Percentiles rank a stretch among this genome's conserved stretches.
These are phyloP conservation scores for Microtus montanus DNA, from an alignment of 2,113 vertebrate genomes.

Conservation along the genomic window DNA sequence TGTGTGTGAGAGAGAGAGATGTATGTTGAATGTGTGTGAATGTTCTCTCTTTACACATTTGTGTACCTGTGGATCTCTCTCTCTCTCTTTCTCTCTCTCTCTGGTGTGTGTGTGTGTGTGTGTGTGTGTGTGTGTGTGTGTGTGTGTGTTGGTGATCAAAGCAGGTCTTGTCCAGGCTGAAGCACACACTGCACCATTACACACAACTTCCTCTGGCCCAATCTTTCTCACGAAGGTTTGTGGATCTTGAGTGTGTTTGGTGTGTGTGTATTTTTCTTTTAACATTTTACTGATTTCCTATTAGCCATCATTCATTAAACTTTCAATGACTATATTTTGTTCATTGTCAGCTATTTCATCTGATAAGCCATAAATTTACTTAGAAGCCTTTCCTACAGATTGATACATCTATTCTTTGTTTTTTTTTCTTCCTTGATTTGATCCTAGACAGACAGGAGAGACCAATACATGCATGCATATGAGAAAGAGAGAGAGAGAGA, in stretches of 20 bases:
- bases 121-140: not conserved
- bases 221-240: not conserved
- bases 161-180: not conserved
- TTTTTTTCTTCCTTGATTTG: constrained; percentile 32
- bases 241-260: not conserved
- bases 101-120: not conserved
- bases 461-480: not conserved
- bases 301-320: constrained; percentile 9
- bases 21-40: too few relatives aligned
- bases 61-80: too few relatives aligned
- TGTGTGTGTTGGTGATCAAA: not conserved
- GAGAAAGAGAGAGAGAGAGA: not conserved
- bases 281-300: not conserved
- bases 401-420: not conserved
- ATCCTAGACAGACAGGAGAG: not conserved
- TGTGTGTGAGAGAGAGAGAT: too few relatives aligned
- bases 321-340: not conserved
- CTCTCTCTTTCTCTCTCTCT: too few relatives aligned
- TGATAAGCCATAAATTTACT: not conserved
- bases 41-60: too few relatives aligned
- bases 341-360: not conserved
- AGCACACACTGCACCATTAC: not conserved
- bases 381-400: constrained; percentile 6
- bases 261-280: not conserved
- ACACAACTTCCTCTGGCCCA: not conserved